These are phyloP conservation scores for Puma concolor DNA, from an alignment of 2,113 vertebrate genomes.

Conservation along the genomic window DNA sequence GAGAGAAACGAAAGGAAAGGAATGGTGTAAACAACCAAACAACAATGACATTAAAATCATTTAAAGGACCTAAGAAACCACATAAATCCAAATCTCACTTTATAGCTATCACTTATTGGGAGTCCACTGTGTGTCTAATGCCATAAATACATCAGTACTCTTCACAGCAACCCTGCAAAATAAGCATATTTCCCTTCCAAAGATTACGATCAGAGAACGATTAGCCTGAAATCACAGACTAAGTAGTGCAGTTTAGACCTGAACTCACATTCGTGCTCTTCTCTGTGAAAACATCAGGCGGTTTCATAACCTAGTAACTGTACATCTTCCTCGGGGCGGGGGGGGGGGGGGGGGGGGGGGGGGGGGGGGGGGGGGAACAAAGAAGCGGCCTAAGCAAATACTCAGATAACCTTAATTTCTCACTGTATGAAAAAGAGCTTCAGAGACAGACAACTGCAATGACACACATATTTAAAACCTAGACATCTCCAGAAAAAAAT, in stretches of 20 bases:
- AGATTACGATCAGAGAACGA: background rate
- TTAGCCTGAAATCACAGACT: background rate
- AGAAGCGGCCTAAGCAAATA: no score
- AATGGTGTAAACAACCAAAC: background rate
- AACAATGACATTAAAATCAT: background rate
- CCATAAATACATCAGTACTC: background rate
- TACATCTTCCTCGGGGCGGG: background rate
- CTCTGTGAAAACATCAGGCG: background rate
- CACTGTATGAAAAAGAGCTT: no score
- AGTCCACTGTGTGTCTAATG: background rate
- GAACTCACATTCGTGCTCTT: background rate
- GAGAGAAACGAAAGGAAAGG: background rate
- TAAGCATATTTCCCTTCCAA: background rate
- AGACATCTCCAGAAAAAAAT: background rate
- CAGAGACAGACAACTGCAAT: background rate
- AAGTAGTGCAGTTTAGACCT: background rate
- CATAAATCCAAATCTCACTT: slow-evolving; percentile 4
- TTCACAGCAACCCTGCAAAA: background rate
- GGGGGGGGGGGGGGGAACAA: no score
- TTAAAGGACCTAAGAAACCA: background rate
- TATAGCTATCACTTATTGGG: background rate
- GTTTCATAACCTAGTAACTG: background rate
- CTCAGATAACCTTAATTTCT: no score
- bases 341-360: no score
- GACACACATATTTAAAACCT: background rate